Base-by-base conservation (phyloP, 1,140 invertebrate genomes). In the Heterodera carotae region DNA sequence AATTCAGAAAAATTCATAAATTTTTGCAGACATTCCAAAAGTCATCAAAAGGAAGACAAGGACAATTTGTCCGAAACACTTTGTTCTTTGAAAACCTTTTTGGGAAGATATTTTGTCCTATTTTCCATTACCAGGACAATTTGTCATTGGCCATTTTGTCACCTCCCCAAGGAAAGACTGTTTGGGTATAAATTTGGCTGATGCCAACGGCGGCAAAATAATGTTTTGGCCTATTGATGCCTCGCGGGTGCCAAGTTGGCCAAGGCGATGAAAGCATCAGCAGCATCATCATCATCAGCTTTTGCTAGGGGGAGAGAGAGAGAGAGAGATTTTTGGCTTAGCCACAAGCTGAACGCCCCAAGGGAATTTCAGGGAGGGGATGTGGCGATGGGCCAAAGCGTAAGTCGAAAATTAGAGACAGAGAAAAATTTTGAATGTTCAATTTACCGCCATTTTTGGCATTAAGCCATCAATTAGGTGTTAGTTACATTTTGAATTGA, bases 371-470 rank as follows among this genome's bases (percentile, higher is more conserved):
- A 4, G 7, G 27, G 53, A 15, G 29, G 33, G 18, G 66, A n/a
- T 1, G 22, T 12, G 29, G 33, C 8, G 66, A n/a, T 1, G 22
- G 15, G 34, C 66, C 5, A 36, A 68, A 22, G 48, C 48, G 48
- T 22, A 56, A 15, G 22, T 22, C 12, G 48, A 33, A 31, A 66
- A 62, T 36, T 22, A 59, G 73, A 29, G 43, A 36, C 36, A 33
- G 73, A 66, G 29, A 74, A 75, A 75, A 69, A 27, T 74, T 36
- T 53, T 18, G 18, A 53, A 53, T 53, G 5, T 53, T 10, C n/a
- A 34, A 81, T 76, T 78, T 75, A 83, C 82, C 80, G 78, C 79
- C 82, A 59, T 71, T 66, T 77, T 80, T 67, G 27, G 76, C 70
- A 31, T 75, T 60, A 60, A 81, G 69, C 39, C 82, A 43, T 8